Evolutionary conservation across 92 coral and sea anemone genomes (phyloP).

Genomic region (Parazoanthus darwini): DNA sequence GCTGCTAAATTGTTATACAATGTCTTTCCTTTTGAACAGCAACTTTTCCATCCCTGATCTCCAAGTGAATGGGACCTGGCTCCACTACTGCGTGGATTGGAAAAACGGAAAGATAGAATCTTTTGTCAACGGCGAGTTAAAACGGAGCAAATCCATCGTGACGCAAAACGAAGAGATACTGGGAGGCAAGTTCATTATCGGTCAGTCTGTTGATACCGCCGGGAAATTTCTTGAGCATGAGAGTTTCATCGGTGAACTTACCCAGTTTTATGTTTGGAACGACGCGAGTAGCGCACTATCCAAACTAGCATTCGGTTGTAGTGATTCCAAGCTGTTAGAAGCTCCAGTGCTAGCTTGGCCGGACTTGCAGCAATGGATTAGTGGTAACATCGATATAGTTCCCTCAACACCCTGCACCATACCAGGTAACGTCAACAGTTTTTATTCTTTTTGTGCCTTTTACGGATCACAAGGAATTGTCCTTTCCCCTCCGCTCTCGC

Average conservation of each 20-base stretch:
- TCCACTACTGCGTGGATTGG: slow-evolving; percentile 9
- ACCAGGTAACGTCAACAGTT: background rate
- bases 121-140: background rate
- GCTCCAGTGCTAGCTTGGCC: slow-evolving; percentile 1
- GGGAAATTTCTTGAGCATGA: background rate
- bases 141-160: background rate
- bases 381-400: background rate
- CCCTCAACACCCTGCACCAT: background rate
- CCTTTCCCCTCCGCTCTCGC: no score
- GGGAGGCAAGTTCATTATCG: slow-evolving; percentile 9
- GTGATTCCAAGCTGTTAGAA: background rate
- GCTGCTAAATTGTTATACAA: background rate
- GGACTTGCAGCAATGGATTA: background rate
- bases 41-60: background rate
- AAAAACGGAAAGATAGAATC: background rate
- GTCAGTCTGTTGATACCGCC: background rate
- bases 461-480: no score
- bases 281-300: background rate
- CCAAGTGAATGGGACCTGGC: background rate
- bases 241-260: slow-evolving; percentile 11
- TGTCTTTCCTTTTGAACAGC: background rate
- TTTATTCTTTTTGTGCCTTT: no score
- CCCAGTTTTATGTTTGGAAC: slow-evolving; percentile 5
- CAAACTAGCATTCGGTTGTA: background rate
- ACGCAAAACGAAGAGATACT: background rate